Percentiles rank a stretch among this genome's conserved stretches.
These are phyloP conservation scores for Microcebus ravelobensis DNA, from an alignment of 2,113 vertebrate species.

Conservation along the genomic window DNA sequence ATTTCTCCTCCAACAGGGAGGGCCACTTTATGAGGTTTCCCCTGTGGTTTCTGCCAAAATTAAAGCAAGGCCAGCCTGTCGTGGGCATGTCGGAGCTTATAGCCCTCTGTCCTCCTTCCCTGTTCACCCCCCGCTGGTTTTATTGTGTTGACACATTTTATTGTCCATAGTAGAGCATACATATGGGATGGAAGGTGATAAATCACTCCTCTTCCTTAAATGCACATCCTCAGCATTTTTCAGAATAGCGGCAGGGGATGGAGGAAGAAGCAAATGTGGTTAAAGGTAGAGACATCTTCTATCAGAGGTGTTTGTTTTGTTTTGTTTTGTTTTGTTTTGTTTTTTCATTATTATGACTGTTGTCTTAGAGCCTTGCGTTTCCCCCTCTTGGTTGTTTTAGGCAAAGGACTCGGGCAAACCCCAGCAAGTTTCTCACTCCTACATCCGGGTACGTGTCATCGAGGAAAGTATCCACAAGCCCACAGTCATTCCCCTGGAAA, in stretches of 20 bases:
- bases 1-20: neutral
- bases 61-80: conserved; percentile 35
- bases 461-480: conserved; percentile 97
- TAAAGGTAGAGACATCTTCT: neutral
- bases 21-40: neutral
- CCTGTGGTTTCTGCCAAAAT: conserved; percentile 32
- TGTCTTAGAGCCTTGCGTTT: neutral
- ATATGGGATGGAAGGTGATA: conserved; percentile 54
- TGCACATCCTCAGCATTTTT: conserved; percentile 15
- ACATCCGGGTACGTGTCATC: conserved; percentile 92
- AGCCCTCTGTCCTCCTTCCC: neutral
- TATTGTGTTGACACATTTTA: conserved; percentile 68
- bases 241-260: neutral
- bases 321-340: too few species aligned
- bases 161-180: conserved; percentile 27
- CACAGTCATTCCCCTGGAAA: conserved; percentile 92
- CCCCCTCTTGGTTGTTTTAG: conserved; percentile 79
- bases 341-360: neutral
- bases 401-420: conserved; percentile 95
- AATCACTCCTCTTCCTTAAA: conserved; percentile 61
- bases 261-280: neutral
- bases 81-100: conserved; percentile 8
- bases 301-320: neutral
- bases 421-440: conserved; percentile 89
- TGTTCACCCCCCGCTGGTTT: neutral